Base-by-base conservation (phyloP, 2,797 vertebrate species). In the Zalophus californianus region DNA sequence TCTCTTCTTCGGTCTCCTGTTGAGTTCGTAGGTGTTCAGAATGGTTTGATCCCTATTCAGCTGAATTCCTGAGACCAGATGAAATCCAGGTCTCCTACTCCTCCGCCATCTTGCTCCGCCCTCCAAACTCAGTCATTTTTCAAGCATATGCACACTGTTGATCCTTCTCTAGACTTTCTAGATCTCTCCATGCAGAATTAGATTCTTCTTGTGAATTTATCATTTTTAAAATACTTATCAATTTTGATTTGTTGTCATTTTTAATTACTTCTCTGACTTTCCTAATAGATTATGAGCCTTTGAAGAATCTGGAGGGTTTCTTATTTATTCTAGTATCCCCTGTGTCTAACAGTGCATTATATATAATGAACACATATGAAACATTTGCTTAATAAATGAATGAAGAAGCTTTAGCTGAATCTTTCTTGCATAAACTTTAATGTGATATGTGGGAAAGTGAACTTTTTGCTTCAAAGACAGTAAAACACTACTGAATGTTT, bases 231-330 rank as follows among this genome's bases (percentile, higher is more conserved):
- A 83, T 56, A 13, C 38, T 92, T 70, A 62, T 94, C 27, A 16
- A 66, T 78, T 96, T 95, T 58, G 75, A 93, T 86, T 93, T 84
- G 15, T 91, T 86, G 50, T 52, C 70, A 90, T 68, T 95, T 96
- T 87, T 75, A 80, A 58, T 80, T 66, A 82, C 32, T 73, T 80
- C 41, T 86, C 48, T 72, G 29, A 73, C 68, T 88, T 93, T 91
- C 41, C 11, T 86, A 70, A 64, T 50, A 83, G 80, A 87, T 86
- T 91, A 86, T 35, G 56, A 86, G 38, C 1, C 20, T 66, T 91
- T 90, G 68, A 50, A 86, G 35, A 32, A 79, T 56, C 32, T 85
- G 18, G 23, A 73, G 62, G 13, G 5, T 73, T 10, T 89, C 50
- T 94, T 56, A 80, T 60, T 86, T 91, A 54, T 89, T 85, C 23